Percentiles rank a stretch among this genome's conserved stretches.
Conservation (phyloP, 2,797 vertebrate genomes). For the Sparus aurata region DNA sequence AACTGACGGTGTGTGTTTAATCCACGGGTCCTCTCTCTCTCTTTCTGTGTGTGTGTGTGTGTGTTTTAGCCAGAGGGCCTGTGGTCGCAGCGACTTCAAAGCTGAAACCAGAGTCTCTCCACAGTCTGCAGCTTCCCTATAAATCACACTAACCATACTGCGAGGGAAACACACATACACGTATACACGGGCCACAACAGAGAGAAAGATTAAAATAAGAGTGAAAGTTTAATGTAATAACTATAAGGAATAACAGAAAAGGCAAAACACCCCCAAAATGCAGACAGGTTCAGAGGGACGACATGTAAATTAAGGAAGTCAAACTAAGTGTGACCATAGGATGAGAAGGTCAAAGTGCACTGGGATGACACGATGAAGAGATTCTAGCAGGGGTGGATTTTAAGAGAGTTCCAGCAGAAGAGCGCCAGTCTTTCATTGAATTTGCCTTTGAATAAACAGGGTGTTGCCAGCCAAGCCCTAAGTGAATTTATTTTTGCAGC, state of each 20-base stretch:
- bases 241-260: neutral
- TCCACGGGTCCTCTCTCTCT: conserved; percentile 48
- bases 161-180: conserved; percentile 43
- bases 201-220: conserved; percentile 7
- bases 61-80: conserved; percentile 69
- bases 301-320: neutral
- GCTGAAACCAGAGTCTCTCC: conserved; percentile 86
- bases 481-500: conserved; percentile 67
- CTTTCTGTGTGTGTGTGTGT: conserved; percentile 25
- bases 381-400: conserved; percentile 6
- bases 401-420: conserved; percentile 39
- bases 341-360: conserved; percentile 1
- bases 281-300: neutral
- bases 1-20: conserved; percentile 68
- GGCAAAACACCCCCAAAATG: neutral
- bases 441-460: conserved; percentile 73
- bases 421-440: conserved; percentile 61
- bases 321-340: neutral
- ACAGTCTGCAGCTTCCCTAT: conserved; percentile 82
- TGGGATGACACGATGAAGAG: conserved; percentile 22
- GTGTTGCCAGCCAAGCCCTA: conserved; percentile 59
- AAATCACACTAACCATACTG: conserved; percentile 88
- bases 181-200: conserved; percentile 38
- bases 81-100: conserved; percentile 88
- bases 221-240: conserved; percentile 3